These are phyloP conservation scores for Trachymyrmex septentrionalis DNA, from an alignment of 1,140 invertebrate species.

Conservation along the genomic window DNA sequence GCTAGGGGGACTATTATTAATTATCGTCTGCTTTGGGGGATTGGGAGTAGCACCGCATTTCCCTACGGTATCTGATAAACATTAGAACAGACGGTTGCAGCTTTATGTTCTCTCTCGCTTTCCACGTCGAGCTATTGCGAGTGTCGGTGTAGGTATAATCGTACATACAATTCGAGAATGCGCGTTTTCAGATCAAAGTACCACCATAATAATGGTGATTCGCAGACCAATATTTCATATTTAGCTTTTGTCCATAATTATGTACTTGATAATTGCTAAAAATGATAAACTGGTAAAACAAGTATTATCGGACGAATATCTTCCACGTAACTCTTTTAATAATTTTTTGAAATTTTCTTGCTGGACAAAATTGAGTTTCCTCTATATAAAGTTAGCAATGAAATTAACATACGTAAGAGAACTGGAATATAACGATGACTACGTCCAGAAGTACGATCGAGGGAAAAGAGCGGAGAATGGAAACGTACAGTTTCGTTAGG, in stretches of 20 bases:
- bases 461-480: conserved; percentile 27
- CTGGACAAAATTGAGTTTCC: background rate
- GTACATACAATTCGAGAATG: background rate
- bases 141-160: conserved; percentile 13
- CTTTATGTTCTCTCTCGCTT: conserved; percentile 53
- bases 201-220: background rate
- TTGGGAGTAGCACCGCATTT: conserved; percentile 50
- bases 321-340: background rate
- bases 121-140: background rate
- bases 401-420: conserved; percentile 19
- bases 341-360: conserved; percentile 3
- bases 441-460: conserved; percentile 1
- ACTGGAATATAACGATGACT: conserved; percentile 53
- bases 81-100: conserved; percentile 68
- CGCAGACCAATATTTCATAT: background rate
- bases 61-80: conserved; percentile 68
- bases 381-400: background rate
- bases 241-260: background rate
- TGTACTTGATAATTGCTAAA: background rate
- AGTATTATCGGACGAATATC: background rate
- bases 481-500: conserved; percentile 19
- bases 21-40: conserved; percentile 78
- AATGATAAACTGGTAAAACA: background rate
- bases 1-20: conserved; percentile 77
- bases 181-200: background rate